Evolutionary conservation across 2,113 vertebrate species (phyloP).

Genomic region (Takifugu bimaculatus): DNA sequence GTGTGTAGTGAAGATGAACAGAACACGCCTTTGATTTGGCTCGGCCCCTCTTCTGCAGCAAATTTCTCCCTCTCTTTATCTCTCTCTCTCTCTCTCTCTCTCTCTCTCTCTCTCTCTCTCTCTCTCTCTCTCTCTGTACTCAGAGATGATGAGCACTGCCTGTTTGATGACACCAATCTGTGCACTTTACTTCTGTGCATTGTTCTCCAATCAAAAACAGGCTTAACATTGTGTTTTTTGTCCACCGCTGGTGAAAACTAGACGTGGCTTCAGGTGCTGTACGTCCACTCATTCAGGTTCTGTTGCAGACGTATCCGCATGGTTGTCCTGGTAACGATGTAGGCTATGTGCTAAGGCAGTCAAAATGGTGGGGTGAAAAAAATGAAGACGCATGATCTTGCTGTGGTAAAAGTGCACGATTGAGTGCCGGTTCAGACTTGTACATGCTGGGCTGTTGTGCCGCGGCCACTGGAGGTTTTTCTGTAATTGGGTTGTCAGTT

Average conservation of each 20-base stretch:
- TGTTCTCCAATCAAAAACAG: neutral
- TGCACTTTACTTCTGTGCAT: conserved; percentile 5
- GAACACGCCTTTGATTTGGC: conserved; percentile 47
- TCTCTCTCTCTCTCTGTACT: conserved; percentile 12
- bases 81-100: conserved; percentile 17
- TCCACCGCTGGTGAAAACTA: neutral
- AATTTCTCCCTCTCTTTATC: conserved; percentile 14
- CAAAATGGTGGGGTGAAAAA: no score
- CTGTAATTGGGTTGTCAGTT: no score
- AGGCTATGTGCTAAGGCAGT: no score
- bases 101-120: conserved; percentile 17
- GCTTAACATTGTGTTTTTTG: neutral
- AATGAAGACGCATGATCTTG: no score
- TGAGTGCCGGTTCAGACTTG: no score
- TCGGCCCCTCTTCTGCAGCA: conserved; percentile 19
- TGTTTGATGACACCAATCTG: conserved; percentile 23
- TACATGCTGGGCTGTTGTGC: no score
- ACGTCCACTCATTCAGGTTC: no score
- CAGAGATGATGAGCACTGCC: conserved; percentile 17
- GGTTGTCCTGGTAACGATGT: no score
- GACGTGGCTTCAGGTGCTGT: no score
- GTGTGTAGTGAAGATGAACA: conserved; percentile 47
- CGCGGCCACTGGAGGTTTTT: no score
- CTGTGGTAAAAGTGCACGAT: no score
- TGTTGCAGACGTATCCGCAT: no score